These are phyloP conservation scores for Vulpes ferrilata DNA, from an alignment of 2,113 vertebrate genomes.

Conservation along the genomic window DNA sequence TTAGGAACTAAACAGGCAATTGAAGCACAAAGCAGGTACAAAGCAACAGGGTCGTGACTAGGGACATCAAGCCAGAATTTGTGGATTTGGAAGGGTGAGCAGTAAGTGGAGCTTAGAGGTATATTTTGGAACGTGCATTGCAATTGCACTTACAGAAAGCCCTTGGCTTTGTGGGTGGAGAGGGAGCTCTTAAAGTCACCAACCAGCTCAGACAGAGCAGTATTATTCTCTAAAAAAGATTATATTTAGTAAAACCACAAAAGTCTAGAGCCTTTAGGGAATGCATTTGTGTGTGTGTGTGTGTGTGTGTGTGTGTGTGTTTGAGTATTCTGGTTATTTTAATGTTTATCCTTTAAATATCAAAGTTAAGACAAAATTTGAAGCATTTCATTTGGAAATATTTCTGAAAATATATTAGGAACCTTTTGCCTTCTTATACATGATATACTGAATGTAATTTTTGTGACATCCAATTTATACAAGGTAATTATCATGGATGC, in stretches of 20 bases:
- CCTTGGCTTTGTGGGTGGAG: constrained; percentile 56
- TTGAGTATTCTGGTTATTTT: constrained; percentile 37
- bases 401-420: constrained; percentile 49
- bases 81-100: neutral
- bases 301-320: neutral
- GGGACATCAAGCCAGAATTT: neutral
- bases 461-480: constrained; percentile 31
- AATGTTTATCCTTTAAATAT: constrained; percentile 51
- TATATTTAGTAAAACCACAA: constrained; percentile 68
- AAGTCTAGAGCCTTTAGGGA: constrained; percentile 7
- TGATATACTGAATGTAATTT: neutral
- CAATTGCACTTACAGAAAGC: constrained; percentile 51
- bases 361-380: constrained; percentile 37
- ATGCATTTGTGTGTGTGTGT: neutral
- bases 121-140: constrained; percentile 53
- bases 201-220: constrained; percentile 51
- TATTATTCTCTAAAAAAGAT: constrained; percentile 67
- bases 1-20: neutral
- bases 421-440: neutral
- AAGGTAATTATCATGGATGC: neutral
- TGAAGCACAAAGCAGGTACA: constrained; percentile 12
- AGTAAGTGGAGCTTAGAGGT: constrained; percentile 48
- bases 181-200: constrained; percentile 60
- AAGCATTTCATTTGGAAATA: constrained; percentile 21
- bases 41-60: neutral